Percentiles rank a stretch among this genome's conserved stretches.
phyloP scores from a whole-genome alignment of 1,140 invertebrate species.

The Euura saliciscinereae region DNA sequence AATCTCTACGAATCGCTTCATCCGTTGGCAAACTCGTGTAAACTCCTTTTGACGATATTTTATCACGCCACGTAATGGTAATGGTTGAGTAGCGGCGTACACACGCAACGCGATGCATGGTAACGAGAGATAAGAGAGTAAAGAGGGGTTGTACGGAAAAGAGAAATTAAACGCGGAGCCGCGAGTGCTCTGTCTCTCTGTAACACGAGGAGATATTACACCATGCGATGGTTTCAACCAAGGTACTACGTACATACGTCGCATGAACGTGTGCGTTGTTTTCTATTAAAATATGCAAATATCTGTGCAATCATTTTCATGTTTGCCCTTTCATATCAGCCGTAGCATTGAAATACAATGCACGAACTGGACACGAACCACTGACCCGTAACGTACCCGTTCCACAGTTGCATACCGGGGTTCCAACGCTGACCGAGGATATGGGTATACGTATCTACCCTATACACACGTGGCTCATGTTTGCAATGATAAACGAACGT shows the following conservation, averaged over 20 bases:
- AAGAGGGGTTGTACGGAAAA: not conserved
- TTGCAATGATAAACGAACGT: slow-evolving; percentile 39
- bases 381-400: slow-evolving; percentile 16
- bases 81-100: not conserved
- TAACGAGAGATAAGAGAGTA: not conserved
- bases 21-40: no score
- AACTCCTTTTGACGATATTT: not conserved
- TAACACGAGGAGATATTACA: not conserved
- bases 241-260: not conserved
- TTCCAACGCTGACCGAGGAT: not conserved
- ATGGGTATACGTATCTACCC: not conserved
- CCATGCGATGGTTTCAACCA: not conserved
- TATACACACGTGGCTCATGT: slow-evolving; percentile 22
- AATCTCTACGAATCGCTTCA: no score
- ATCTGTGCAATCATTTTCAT: slow-evolving; percentile 12
- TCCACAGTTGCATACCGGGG: not conserved
- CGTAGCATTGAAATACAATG: slow-evolving; percentile 16
- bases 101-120: not conserved
- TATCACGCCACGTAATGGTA: not conserved
- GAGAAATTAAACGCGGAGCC: not conserved
- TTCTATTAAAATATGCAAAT: slow-evolving; percentile 19
- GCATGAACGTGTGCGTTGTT: not conserved
- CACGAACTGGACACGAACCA: slow-evolving; percentile 16
- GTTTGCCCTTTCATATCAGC: slow-evolving; percentile 15
- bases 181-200: no score